These are phyloP conservation scores for Ictalurus punctatus DNA, from an alignment of 2,113 vertebrate species.

Conservation along the genomic window DNA sequence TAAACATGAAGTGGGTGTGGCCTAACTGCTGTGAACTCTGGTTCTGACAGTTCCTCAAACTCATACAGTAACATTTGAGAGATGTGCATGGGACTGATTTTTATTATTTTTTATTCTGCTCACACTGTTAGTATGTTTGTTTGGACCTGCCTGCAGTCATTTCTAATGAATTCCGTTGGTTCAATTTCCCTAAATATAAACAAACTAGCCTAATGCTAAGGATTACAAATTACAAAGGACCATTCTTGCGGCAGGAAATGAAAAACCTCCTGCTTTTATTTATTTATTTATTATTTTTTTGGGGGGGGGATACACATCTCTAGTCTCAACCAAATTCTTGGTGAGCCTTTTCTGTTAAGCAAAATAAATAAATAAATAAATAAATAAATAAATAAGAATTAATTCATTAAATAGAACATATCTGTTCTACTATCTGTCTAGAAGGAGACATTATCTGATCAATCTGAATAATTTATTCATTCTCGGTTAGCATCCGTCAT, in stretches of 20 bases:
- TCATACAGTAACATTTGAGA: background rate
- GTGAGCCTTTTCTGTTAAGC: too few species aligned
- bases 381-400: background rate
- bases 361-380: background rate
- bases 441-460: background rate
- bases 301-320: too few species aligned
- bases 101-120: background rate
- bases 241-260: background rate
- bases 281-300: background rate
- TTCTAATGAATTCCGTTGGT: too few species aligned
- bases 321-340: background rate
- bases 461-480: background rate
- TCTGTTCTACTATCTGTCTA: background rate
- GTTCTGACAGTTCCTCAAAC: background rate
- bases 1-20: conserved; percentile 4
- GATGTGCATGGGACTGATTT: background rate
- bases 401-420: background rate
- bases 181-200: too few species aligned
- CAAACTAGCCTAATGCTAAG: background rate
- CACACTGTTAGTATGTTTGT: background rate
- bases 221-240: background rate
- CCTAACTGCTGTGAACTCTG: background rate
- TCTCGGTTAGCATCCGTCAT: background rate
- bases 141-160: background rate
- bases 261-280: background rate